Base-by-base conservation (phyloP, 2,797 vertebrate genomes). In the Aplochiton taeniatus region DNA sequence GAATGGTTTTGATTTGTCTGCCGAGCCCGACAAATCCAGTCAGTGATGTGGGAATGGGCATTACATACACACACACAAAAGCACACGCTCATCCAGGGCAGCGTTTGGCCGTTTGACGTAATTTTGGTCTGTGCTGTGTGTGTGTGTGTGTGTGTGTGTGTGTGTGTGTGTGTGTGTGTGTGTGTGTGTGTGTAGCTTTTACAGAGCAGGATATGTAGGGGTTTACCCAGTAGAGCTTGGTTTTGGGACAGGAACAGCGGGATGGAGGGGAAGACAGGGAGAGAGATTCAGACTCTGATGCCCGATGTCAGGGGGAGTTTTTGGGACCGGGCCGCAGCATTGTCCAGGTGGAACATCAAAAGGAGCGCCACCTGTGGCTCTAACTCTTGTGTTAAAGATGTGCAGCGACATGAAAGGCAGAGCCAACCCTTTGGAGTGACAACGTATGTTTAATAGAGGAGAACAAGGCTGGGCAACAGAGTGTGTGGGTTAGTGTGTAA, bases 101-200 rank as follows among this genome's bases (percentile, higher is more conserved):
- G 63, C 69, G 65, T 68, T 82, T 66, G 61, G 65, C 46, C 70
- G 65, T 75, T 49, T 87, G 85, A 87, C 86, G 83, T 79, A 86
- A 72, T 86, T 88, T 74, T 70, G 17, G 52, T 4, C 20, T 18
- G 17, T 18, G 48, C 11, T 72, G 47, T 81, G 69, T 84, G 72
- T 63, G 65, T 65, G 31, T 31, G 2, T 31, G 58, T 55, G 65
- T 17, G 14, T 46, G 55, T 20, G 59, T 54, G 13, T 54, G 52
- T 17, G 17, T 54, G 52, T 8, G 52, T 9, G 16, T 18, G 16
- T 54, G 52, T 8, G n/a, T 54, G 17, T 18, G 52, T 54, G 63
- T 20, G 17, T 45, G 52, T 17, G 52, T 54, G 52, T 18, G 16
- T 54, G 52, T 7, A 9, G 11, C n/a, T 19, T n/a, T 54, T 61